phyloP scores from a whole-genome alignment of 1,140 invertebrate genomes.

The Dysdera silvatica region DNA sequence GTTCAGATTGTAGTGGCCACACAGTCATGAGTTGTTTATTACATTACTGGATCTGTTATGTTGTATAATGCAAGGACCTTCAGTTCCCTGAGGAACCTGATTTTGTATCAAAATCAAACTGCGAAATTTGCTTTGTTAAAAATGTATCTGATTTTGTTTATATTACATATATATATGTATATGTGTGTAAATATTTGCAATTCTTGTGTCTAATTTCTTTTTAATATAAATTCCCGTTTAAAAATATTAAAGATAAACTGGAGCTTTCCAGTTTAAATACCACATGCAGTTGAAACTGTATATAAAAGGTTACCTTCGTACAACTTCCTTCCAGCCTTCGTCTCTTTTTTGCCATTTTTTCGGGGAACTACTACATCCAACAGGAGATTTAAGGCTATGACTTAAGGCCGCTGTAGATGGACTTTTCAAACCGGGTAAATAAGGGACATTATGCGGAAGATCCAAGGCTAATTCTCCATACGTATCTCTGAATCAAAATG shows the following conservation, averaged over 20 bases:
- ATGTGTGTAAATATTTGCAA: neutral
- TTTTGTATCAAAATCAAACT: too few relatives aligned
- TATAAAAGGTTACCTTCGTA: conserved; percentile 54
- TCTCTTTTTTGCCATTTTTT: conserved; percentile 68
- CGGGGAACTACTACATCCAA: conserved; percentile 40
- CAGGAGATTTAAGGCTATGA: conserved; percentile 17
- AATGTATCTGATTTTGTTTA: too few relatives aligned
- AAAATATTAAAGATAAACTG: neutral
- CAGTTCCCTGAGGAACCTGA: too few relatives aligned
- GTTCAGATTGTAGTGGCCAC: too few relatives aligned
- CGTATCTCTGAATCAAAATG: conserved; percentile 6
- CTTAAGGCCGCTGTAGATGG: conserved; percentile 13
- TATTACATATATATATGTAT: neutral
- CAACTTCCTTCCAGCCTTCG: conserved; percentile 96
- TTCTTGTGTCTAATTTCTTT: neutral
- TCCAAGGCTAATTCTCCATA: conserved; percentile 7
- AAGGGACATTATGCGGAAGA: conserved; percentile 16
- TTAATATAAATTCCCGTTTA: neutral
- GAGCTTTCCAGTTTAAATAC: neutral
- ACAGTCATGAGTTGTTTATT: too few relatives aligned
- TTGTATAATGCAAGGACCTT: too few relatives aligned
- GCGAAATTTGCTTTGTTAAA: too few relatives aligned
- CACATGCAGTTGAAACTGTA: too few relatives aligned
- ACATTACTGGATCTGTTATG: too few relatives aligned
- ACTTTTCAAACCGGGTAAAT: conserved; percentile 13